These are phyloP conservation scores for Cephus cinctus DNA, from an alignment of 1,140 invertebrate species.

Conservation along the genomic window DNA sequence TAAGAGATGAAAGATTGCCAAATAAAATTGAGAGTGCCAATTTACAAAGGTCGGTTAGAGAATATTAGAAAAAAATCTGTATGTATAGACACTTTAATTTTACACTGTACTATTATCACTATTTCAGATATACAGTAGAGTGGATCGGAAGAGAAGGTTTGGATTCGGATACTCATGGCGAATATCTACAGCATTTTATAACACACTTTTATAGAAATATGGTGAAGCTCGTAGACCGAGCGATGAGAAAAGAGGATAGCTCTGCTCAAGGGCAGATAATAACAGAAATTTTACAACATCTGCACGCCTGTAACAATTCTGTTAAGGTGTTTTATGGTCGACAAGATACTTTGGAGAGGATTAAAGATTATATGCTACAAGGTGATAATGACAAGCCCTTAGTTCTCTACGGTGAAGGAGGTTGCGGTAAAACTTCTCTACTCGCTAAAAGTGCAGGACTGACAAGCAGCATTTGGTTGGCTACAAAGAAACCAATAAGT, in stretches of 20 bases:
- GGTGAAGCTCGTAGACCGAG: constrained; percentile 86
- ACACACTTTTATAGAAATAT: constrained; percentile 95
- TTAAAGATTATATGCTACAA: constrained; percentile 82
- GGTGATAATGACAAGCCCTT: constrained; percentile 84
- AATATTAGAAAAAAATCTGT: constrained; percentile 1
- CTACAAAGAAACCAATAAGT: constrained; percentile 75
- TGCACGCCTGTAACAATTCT: constrained; percentile 96
- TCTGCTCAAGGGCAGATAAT: constrained; percentile 92
- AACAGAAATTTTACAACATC: constrained; percentile 94
- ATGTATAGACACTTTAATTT: no score
- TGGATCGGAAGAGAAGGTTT: constrained; percentile 96
- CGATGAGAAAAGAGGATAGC: constrained; percentile 93
- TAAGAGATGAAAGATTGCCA: constrained; percentile 85
- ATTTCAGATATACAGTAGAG: constrained; percentile 85
- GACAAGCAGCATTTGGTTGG: constrained; percentile 70
- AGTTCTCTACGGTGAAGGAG: constrained; percentile 93
- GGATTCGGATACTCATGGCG: constrained; percentile 87
- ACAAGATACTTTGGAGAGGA: constrained; percentile 80
- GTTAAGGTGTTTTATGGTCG: constrained; percentile 94
- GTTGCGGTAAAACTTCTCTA: constrained; percentile 96
- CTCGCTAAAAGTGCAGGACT: constrained; percentile 89
- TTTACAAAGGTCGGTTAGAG: constrained; percentile 70
- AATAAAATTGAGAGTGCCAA: constrained; percentile 87
- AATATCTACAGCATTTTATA: constrained; percentile 95
- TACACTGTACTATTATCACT: no score